These are phyloP conservation scores for Oreamnos americanus DNA, from an alignment of 2,113 vertebrate species.

Conservation along the genomic window DNA sequence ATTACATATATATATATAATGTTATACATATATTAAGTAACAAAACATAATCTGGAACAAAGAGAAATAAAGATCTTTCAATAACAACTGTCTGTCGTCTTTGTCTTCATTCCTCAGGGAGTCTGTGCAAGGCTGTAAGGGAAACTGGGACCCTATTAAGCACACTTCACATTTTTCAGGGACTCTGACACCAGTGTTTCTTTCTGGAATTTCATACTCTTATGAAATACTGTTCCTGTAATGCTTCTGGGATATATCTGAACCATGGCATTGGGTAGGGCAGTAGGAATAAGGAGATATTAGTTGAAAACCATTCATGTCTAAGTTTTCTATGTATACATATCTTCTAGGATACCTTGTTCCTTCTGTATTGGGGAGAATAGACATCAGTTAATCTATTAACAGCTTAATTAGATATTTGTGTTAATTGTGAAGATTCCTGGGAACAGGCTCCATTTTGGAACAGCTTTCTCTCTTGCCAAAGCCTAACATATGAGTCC, in stretches of 20 bases:
- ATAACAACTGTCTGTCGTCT: background rate
- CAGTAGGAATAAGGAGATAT: background rate
- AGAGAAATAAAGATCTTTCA: background rate
- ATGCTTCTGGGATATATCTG: background rate
- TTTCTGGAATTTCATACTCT: background rate
- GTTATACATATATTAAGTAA: background rate
- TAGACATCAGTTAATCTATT: background rate
- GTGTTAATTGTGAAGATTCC: background rate
- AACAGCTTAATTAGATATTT: background rate
- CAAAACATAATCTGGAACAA: background rate
- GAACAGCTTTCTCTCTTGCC: background rate
- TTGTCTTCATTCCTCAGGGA: background rate
- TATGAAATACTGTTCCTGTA: background rate
- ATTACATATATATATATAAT: background rate
- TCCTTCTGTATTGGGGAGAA: background rate
- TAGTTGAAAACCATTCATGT: background rate
- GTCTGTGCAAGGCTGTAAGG: background rate
- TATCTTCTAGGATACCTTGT: background rate
- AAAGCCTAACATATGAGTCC: background rate
- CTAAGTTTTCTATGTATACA: background rate
- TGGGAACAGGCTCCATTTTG: background rate
- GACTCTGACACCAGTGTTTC: background rate
- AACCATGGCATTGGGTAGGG: background rate
- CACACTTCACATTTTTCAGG: background rate
- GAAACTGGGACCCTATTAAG: background rate